Evolutionary conservation across 2,888 invertebrate genomes (phyloP), one percentile per base, ranked within the genome.

Genomic region (Cerastoderma edule): DNA sequence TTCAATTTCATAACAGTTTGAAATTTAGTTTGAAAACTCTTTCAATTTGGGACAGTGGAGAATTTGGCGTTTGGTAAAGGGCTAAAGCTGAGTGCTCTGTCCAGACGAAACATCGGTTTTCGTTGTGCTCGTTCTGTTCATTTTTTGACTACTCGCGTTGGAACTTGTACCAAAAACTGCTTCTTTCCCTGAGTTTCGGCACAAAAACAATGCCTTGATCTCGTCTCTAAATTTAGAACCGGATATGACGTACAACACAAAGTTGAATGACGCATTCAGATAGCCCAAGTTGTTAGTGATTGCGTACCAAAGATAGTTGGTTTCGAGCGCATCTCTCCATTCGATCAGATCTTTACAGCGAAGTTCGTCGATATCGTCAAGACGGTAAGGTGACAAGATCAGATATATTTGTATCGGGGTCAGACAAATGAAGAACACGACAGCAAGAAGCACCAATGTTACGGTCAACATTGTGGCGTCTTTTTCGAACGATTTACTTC

Each of bases 191-290:
- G 72, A n/a, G 5, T 35, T 33, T 27, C 67, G 54, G 39, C 80
- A 80, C 8, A 64, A 54, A 22, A 85, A 78, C 66, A 88, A 57
- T 19, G 54, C 54, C 54, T 67, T 68, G 8, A 88, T 66, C 48
- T 87, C 87, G 3, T 75, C 65, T 33, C 89, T 72, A 72, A 89
- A 89, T 32, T 78, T 79, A 22, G 85, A 75, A 0, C 88, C 89
- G 30, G 85, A 86, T 27, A 87, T 65, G 35, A 85, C 83, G 72
- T 89, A 89, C 24, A 88, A 57, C 19, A 88, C 48, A 69, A 88
- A 88, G 70, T 87, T 87, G 33, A 81, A 70, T 27, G 85, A 78
- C 65, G 87, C 84, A 66, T 87, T 88, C 19, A 85, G 75, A 71
- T 88, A 88, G 72, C 82, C 76, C 0, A 88, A 63, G 33, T 85